phyloP scores from a whole-genome alignment of 2,888 invertebrate genomes.

The Bellardia bayeri region DNA sequence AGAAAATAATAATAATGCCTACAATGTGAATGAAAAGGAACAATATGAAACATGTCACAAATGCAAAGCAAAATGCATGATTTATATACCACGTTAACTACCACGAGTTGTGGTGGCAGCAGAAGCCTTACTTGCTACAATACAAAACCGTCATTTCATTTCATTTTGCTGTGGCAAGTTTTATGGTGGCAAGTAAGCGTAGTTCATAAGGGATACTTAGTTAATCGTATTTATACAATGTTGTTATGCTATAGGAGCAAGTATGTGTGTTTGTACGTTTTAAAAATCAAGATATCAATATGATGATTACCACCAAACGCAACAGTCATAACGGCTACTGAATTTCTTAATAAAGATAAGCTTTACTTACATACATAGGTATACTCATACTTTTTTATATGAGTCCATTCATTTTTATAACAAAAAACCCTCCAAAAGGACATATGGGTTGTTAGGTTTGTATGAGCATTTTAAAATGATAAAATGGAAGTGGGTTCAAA shows the following conservation, averaged over 20 bases:
- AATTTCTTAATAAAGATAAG: conserved; percentile 82
- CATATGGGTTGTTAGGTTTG: conserved; percentile 44
- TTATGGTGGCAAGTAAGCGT: neutral
- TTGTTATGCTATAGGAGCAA: neutral
- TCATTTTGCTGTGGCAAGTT: neutral
- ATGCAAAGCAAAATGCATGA: conserved; percentile 68
- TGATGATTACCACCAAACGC: conserved; percentile 70
- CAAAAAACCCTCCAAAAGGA: conserved; percentile 57
- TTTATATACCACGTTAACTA: conserved; percentile 59
- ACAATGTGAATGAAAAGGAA: conserved; percentile 58
- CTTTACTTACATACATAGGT: conserved; percentile 25
- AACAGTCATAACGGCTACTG: conserved; percentile 77
- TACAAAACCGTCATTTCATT: conserved; percentile 4
- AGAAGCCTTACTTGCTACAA: neutral
- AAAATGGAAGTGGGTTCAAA: neutral
- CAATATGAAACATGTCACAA: conserved; percentile 65
- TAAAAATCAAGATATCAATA: conserved; percentile 73
- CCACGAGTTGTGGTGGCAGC: conserved; percentile 15
- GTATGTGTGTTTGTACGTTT: conserved; percentile 10
- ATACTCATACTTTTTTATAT: neutral
- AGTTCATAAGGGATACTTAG: conserved; percentile 29
- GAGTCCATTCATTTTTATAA: conserved; percentile 19
- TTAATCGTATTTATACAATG: conserved; percentile 10
- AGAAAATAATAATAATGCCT: conserved; percentile 10
- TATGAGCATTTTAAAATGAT: neutral